These are phyloP conservation scores for Phylloscopus whistleri DNA, from an alignment of 2,113 vertebrate species.

Conservation along the genomic window DNA sequence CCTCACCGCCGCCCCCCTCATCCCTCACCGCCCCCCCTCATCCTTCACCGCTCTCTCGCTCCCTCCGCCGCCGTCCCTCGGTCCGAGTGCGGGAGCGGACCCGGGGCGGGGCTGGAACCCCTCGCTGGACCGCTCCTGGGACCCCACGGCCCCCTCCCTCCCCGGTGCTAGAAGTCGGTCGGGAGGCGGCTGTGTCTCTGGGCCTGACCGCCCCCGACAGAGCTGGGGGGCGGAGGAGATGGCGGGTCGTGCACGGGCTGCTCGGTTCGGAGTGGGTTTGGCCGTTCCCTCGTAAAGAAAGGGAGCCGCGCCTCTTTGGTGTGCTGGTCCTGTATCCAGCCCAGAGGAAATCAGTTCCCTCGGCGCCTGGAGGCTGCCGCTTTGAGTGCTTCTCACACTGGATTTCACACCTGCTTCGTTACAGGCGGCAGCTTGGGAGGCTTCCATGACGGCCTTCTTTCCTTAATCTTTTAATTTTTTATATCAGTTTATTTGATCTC, in stretches of 20 bases:
- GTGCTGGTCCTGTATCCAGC: background rate
- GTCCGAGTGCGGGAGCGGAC: background rate
- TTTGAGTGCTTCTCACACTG: background rate
- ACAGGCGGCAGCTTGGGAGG: background rate
- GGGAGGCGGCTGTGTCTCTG: background rate
- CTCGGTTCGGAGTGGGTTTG: background rate
- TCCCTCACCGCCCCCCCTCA: fast-evolving
- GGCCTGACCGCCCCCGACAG: background rate
- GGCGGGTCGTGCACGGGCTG: fast-evolving
- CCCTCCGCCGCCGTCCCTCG: background rate
- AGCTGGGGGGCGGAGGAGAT: background rate
- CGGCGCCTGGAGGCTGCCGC: background rate
- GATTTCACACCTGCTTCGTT: background rate
- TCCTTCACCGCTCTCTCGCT: no score
- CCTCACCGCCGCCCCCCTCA: no score
- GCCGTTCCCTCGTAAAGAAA: fast-evolving
- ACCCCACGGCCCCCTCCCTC: fast-evolving
- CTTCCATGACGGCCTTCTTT: background rate
- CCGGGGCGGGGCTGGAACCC: no score
- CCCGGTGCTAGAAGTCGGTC: no score
- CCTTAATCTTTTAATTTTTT: background rate
- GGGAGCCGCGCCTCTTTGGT: fast-evolving
- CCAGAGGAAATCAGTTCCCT: background rate
- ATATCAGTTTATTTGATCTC: background rate
- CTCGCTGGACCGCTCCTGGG: background rate